Conservation (phyloP, 2,797 vertebrate genomes). For the Etheostoma perlongum region DNA sequence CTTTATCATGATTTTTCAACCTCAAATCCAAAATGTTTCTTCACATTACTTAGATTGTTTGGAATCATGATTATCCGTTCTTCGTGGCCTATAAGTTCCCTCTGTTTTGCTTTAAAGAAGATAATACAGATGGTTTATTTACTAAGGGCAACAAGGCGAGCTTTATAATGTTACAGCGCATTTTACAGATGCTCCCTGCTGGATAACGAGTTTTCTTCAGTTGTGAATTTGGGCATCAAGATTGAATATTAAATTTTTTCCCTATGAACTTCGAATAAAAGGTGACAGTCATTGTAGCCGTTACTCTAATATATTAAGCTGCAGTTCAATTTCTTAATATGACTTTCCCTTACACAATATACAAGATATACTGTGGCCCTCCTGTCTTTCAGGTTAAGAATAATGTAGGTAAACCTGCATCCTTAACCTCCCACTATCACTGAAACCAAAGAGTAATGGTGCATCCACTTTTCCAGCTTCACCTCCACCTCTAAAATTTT, state of each 20-base stretch:
- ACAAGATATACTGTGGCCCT: not conserved
- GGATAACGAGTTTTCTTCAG: not conserved
- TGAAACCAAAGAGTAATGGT: constrained; percentile 60
- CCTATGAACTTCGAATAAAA: not conserved
- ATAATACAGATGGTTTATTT: too few relatives aligned
- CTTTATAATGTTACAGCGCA: not conserved
- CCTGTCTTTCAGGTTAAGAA: constrained; percentile 22
- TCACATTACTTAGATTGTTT: too few relatives aligned
- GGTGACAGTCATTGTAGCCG: too few relatives aligned
- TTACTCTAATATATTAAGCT: too few relatives aligned
- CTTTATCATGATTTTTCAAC: too few relatives aligned
- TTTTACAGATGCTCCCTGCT: not conserved
- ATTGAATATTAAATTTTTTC: not conserved
- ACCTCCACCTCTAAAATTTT: constrained; percentile 59
- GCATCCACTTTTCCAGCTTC: constrained; percentile 52
- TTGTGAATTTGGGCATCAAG: not conserved
- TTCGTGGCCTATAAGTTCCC: too few relatives aligned
- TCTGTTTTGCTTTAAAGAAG: too few relatives aligned
- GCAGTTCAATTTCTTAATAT: not conserved
- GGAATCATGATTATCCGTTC: too few relatives aligned
- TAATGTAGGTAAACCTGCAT: constrained; percentile 53
- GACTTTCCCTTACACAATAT: not conserved
- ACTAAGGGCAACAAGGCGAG: not conserved
- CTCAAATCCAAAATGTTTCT: too few relatives aligned
- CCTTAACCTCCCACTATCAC: constrained; percentile 55